These are phyloP conservation scores for Prunella strophiata DNA, from an alignment of 2,797 vertebrate genomes.

Conservation along the genomic window DNA sequence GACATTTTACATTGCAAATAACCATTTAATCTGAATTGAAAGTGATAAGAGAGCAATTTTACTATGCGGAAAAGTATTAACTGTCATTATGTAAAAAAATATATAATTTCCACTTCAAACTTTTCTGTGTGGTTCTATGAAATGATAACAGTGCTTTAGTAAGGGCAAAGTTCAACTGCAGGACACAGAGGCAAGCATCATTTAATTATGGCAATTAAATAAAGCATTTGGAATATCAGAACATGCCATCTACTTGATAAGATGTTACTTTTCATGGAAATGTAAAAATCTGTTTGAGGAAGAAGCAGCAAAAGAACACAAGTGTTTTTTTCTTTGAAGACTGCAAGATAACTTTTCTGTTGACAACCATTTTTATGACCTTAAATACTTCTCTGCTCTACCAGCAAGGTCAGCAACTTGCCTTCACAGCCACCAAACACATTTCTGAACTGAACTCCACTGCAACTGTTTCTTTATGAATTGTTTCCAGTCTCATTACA, in stretches of 20 bases:
- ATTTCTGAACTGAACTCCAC: not conserved
- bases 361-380: not conserved
- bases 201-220: not conserved
- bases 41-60: not conserved
- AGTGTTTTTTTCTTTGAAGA: not conserved
- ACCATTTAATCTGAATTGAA: not conserved
- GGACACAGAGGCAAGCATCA: not conserved
- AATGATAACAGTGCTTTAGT: not conserved
- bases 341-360: not conserved
- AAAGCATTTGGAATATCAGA: constrained; percentile 13
- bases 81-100: not conserved
- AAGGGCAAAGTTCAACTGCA: constrained; percentile 21
- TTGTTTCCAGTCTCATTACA: not conserved
- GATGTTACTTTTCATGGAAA: not conserved
- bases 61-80: not conserved
- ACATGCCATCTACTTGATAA: constrained; percentile 1
- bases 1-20: not conserved
- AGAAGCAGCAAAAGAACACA: not conserved
- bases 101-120: not conserved
- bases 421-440: not conserved
- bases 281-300: not conserved
- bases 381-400: not conserved
- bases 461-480: not conserved
- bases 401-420: not conserved
- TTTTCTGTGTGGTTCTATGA: not conserved